Conservation (phyloP, 2,888 invertebrate genomes). For the Phasia obesa region DNA sequence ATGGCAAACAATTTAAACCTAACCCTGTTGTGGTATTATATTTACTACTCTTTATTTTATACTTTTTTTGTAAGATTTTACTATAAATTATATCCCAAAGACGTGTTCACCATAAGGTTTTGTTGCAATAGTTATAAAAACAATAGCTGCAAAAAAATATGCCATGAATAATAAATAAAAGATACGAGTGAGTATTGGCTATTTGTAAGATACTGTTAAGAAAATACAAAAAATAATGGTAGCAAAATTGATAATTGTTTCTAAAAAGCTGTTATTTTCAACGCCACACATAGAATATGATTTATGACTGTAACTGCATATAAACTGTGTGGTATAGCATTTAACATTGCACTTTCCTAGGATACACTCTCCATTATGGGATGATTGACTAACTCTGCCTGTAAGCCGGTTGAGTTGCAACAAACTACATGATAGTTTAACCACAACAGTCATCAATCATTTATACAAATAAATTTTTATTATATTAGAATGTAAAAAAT, state of each 20-base stretch:
- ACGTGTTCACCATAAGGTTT: background rate
- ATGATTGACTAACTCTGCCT: conserved; percentile 23
- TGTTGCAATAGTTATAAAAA: background rate
- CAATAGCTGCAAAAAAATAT: background rate
- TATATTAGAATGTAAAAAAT: background rate
- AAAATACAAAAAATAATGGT: conserved; percentile 9
- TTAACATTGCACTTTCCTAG: conserved; percentile 28
- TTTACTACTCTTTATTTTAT: background rate
- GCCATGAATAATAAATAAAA: conserved; percentile 2
- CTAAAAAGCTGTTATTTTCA: conserved; percentile 63
- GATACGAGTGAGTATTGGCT: conserved; percentile 44
- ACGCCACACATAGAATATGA: conserved; percentile 55
- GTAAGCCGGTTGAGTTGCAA: conserved; percentile 18
- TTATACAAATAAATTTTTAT: conserved; percentile 25
- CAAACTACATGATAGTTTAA: conserved; percentile 60
- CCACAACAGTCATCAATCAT: conserved; percentile 67
- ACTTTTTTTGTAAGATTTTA: background rate
- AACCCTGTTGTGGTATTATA: background rate
- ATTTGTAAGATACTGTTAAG: background rate
- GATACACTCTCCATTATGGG: conserved; percentile 23
- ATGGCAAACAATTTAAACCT: conserved; percentile 55
- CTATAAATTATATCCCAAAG: background rate
- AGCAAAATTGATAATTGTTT: conserved; percentile 64
- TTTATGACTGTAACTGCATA: conserved; percentile 51
- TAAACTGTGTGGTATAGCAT: conserved; percentile 51